Percentiles rank a stretch among this genome's conserved stretches.
Conservation (phyloP, 2,888 invertebrate species). For the Sinhomidia bicolor region DNA sequence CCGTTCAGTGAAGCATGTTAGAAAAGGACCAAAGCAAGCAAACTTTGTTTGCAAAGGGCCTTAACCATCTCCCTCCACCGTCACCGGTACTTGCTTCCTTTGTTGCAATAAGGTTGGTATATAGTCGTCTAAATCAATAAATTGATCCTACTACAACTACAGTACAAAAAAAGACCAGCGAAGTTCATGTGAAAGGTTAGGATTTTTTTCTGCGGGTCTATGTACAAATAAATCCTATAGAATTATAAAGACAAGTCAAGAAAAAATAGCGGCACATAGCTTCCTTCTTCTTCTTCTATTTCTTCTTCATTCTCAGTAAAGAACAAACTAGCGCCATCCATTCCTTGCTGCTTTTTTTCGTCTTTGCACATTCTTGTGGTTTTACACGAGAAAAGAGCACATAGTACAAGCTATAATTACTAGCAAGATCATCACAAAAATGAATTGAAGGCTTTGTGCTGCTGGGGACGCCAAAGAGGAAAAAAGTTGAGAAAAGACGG, state of each 20-base stretch:
- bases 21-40: background rate
- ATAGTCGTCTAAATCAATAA: slow-evolving; percentile 64
- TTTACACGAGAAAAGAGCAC: background rate
- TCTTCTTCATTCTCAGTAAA: background rate
- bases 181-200: slow-evolving; percentile 33
- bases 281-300: background rate
- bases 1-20: background rate
- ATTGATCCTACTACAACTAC: slow-evolving; percentile 44
- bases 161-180: background rate
- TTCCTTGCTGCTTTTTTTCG: slow-evolving; percentile 20
- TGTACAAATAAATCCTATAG: slow-evolving; percentile 31
- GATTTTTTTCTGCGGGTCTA: background rate
- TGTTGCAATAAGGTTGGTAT: background rate
- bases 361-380: background rate
- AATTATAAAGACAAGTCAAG: slow-evolving; percentile 7
- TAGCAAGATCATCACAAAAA: background rate
- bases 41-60: slow-evolving; percentile 37
- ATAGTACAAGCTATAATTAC: background rate
- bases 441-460: background rate
- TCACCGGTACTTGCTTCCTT: background rate
- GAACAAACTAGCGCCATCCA: slow-evolving; percentile 41
- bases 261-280: background rate
- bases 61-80: background rate
- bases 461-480: too few relatives aligned
- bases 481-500: too few relatives aligned